A percentile compares a stretch with the other conserved stretches of the same genome.
phyloP scores from a whole-genome alignment of 2,113 vertebrate species.

The Raja brachyura region DNA sequence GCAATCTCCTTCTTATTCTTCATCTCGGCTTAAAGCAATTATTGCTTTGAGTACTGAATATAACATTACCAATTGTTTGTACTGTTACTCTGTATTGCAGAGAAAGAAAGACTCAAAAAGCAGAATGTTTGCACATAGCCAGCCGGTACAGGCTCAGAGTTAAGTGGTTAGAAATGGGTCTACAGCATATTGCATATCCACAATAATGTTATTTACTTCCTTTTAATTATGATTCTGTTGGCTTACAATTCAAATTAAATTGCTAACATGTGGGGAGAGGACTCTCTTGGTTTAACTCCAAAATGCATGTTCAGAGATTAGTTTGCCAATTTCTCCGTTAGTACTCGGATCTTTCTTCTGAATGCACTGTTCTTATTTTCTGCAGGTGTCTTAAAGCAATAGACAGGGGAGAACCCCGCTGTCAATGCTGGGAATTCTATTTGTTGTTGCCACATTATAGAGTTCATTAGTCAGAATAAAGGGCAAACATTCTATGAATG shows the following conservation, averaged over 20 bases:
- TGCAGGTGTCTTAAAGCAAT: background rate
- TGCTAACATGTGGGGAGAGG: background rate
- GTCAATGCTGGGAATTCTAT: background rate
- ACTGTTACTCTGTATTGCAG: background rate
- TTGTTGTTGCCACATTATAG: background rate
- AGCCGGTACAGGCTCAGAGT: background rate
- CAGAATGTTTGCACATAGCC: background rate
- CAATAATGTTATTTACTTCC: background rate
- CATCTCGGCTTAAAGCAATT: background rate
- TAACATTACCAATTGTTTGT: background rate
- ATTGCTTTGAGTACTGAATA: background rate
- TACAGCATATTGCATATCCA: background rate
- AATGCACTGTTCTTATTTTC: background rate
- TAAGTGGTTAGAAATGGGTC: background rate
- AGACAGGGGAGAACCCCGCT: background rate
- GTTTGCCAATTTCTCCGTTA: background rate
- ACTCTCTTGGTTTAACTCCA: background rate
- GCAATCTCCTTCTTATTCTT: conserved; percentile 9
- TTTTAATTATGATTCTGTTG: background rate
- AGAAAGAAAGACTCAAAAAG: background rate
- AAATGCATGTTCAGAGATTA: background rate
- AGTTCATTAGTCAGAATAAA: background rate
- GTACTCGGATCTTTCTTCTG: background rate
- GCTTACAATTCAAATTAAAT: background rate
- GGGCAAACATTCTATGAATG: background rate